Conservation (phyloP, 1,140 invertebrate genomes). For the Eueides isabella region DNA sequence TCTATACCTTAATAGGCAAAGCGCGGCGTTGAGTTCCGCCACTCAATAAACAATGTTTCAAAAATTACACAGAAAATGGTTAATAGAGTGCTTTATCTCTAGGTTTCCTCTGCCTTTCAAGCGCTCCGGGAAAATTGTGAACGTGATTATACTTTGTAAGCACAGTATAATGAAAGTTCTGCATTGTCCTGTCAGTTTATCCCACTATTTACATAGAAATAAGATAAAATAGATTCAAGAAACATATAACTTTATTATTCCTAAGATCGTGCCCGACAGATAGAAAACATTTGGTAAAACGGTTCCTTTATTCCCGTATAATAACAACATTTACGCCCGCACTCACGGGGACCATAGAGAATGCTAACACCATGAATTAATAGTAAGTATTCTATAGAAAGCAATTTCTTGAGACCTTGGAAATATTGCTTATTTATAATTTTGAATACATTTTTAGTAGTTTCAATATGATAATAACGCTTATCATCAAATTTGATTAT, state of each 20-base stretch:
- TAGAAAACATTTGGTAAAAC: not conserved
- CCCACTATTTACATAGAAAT: not conserved
- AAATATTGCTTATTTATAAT: not conserved
- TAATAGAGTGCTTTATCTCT: too few species aligned
- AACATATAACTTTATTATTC: not conserved
- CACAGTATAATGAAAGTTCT: not conserved
- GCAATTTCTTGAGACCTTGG: not conserved
- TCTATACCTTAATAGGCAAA: too few species aligned
- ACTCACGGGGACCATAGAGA: conserved; percentile 1
- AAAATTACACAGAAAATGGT: too few species aligned
- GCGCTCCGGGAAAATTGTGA: too few species aligned
- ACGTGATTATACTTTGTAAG: too few species aligned
- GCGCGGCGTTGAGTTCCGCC: too few species aligned
- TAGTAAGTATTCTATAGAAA: not conserved
- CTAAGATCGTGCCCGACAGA: not conserved
- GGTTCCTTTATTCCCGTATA: conserved; percentile 40
- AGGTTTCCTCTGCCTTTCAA: too few species aligned
- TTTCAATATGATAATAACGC: not conserved
- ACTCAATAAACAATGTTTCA: too few species aligned
- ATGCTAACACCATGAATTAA: conserved; percentile 10
- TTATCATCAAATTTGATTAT: not conserved
- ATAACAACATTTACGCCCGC: conserved; percentile 35
- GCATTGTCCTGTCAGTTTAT: not conserved
- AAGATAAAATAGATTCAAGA: not conserved
- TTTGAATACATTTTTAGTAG: not conserved